Conservation (phyloP, 2,888 invertebrate genomes). For the Acleris cristana region DNA sequence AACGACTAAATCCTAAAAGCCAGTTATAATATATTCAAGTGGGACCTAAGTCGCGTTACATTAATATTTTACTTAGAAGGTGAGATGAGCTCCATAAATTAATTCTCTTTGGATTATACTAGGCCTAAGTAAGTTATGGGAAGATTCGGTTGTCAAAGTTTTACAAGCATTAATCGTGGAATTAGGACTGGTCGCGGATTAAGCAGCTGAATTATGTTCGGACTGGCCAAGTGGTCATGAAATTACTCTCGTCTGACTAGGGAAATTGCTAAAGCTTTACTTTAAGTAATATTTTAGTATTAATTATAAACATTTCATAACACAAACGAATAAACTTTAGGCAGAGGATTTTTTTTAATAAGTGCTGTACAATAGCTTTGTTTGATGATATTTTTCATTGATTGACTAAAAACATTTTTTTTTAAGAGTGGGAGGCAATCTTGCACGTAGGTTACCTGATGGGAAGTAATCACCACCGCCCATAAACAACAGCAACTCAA, state of each 20-base stretch:
- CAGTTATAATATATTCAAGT: slow-evolving; percentile 19
- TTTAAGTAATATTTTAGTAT: too few species aligned
- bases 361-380: too few species aligned
- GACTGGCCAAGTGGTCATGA: not conserved
- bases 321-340: too few species aligned
- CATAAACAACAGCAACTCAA: too few species aligned
- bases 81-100: slow-evolving; percentile 35
- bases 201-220: not conserved
- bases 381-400: too few species aligned
- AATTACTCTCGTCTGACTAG: not conserved
- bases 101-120: slow-evolving; percentile 34
- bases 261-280: too few species aligned
- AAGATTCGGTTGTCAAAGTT: slow-evolving; percentile 36
- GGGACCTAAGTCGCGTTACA: slow-evolving; percentile 15
- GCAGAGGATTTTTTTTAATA: too few species aligned
- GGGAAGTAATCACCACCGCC: too few species aligned
- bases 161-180: slow-evolving; percentile 18
- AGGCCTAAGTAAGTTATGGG: slow-evolving; percentile 32
- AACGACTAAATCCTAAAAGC: not conserved
- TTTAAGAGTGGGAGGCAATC: too few species aligned
- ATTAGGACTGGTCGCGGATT: not conserved
- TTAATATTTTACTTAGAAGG: slow-evolving; percentile 32
- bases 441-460: too few species aligned
- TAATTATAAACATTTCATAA: too few species aligned
- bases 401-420: too few species aligned